These are phyloP conservation scores for Bombus huntii DNA, from an alignment of 1,140 invertebrate genomes.

Conservation along the genomic window DNA sequence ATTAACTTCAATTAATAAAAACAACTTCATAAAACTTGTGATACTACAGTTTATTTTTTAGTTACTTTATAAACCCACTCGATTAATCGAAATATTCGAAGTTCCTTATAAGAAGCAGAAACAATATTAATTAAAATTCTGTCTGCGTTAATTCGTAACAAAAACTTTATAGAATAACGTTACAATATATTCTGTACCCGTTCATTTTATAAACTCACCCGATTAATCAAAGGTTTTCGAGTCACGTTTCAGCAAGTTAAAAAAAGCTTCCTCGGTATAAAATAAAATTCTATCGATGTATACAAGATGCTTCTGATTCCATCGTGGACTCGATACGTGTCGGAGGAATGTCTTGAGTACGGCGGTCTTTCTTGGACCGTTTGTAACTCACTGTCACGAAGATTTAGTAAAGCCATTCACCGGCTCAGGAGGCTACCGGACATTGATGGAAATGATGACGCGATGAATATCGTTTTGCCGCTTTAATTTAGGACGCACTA, in stretches of 20 bases:
- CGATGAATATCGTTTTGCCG: constrained; percentile 48
- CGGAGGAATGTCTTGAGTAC: background rate
- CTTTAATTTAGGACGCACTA: constrained; percentile 56
- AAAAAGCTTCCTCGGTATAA: background rate
- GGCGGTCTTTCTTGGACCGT: background rate
- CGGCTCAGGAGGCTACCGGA: background rate
- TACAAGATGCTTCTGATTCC: background rate
- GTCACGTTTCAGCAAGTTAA: background rate
- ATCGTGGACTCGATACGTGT: background rate
- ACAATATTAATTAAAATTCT: background rate
- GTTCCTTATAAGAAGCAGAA: too few relatives aligned
- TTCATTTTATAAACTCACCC: background rate
- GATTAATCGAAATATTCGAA: too few relatives aligned
- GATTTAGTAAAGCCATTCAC: constrained; percentile 33
- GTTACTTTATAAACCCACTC: too few relatives aligned
- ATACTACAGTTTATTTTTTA: too few relatives aligned
- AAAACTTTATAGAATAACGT: background rate
- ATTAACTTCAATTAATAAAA: too few relatives aligned
- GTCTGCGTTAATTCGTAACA: background rate
- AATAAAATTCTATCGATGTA: background rate
- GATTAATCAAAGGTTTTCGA: background rate
- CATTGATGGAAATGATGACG: constrained; percentile 63
- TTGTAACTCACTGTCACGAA: constrained; percentile 26
- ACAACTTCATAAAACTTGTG: too few relatives aligned
- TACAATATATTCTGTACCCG: too few relatives aligned